Evolutionary conservation across 2,113 vertebrate species (phyloP), one percentile per base, ranked within the genome.

Genomic region (Hepsetus odoe): DNA sequence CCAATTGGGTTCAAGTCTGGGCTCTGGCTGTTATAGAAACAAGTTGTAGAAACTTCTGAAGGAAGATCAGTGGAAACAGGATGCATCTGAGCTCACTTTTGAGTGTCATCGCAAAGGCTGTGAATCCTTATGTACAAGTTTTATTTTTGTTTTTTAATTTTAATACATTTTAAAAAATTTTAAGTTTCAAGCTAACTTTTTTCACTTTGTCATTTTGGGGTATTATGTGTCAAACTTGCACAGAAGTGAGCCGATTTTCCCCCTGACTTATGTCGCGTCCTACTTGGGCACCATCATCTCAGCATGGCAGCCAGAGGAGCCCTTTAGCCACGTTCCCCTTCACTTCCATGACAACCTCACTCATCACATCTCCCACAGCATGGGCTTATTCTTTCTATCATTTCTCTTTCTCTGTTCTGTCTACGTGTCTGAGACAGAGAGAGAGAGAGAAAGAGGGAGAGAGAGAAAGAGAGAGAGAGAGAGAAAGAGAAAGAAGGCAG

Each of bases 371-470:
- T 72, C 30, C 62, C 33, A 65, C 24, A 61, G 71, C 69, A 67
- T 58, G 33, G 28, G 14, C 69, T 14, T 56, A 38, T 53, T 61
- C 44, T 42, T 65, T 66, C 59, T 38, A 62, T 46, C 68, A 72
- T 75, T 51, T 74, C 75, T 72, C 46, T 24, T 70, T 46, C 62
- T 66, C 61, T 62, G 20, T 71, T 42, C 72, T 35, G 79, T 79
- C 85, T 82, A 30, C 24, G 33, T 59, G 80, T 59, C 80, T 86
- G 86, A 83, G 73, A 83, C 87, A 79, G 32, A 28, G 38, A 56
- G 79, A 58, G 81, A 86, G 86, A 71, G 56, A 58, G 82, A 86
- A 85, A 83, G 73, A 83, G 88, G 80, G 32, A 28, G 38, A 51
- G 79, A 58, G 81, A 86, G 86, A 71, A 44, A 71, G 35, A 53